phyloP scores from a whole-genome alignment of 23 tunicate species.

The Ascidia mentula region DNA sequence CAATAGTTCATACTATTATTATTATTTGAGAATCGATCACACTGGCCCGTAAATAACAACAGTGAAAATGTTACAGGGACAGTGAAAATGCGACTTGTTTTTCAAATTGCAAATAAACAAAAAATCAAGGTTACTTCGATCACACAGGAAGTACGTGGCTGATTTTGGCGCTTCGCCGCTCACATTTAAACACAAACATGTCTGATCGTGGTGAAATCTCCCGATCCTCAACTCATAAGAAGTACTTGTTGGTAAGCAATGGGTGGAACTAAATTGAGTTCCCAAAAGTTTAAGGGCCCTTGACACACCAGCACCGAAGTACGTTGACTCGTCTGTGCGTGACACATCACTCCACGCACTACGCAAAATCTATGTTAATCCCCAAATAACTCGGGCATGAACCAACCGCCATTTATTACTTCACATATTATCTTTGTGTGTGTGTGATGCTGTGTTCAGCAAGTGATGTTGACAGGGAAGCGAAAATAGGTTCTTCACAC shows the following conservation, averaged over 20 bases:
- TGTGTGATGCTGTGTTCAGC: neutral
- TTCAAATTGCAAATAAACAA: no score
- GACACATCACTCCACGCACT: no score
- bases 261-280: neutral
- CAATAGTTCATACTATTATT: neutral
- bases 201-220: neutral
- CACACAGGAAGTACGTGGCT: neutral
- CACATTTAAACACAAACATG: neutral
- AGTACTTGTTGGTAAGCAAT: neutral
- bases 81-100: no score
- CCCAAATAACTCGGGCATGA: no score
- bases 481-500: neutral
- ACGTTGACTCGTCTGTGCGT: neutral
- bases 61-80: neutral
- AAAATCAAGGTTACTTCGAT: no score
- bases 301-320: slow-evolving; percentile 1
- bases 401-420: no score
- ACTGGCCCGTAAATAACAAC: neutral
- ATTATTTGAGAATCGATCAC: no score
- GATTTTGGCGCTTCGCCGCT: neutral
- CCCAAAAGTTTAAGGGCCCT: slow-evolving; percentile 4
- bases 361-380: no score
- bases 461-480: neutral
- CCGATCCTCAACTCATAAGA: neutral
- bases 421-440: no score